Evolutionary conservation across 1,140 invertebrate species (phyloP), one percentile per base, ranked within the genome.

Genomic region (Drosophila littoralis): DNA sequence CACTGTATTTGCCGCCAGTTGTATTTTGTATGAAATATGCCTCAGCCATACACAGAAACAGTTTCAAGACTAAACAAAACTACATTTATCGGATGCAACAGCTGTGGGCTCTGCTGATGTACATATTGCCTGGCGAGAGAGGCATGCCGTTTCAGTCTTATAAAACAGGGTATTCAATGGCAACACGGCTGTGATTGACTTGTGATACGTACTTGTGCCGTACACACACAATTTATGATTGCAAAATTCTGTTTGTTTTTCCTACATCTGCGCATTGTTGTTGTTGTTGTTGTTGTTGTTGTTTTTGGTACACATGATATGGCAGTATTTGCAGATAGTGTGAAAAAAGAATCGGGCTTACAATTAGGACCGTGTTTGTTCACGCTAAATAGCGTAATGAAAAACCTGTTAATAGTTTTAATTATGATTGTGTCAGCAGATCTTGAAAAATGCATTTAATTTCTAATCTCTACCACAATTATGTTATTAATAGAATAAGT

Each of bases 101-200:
- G 22, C 22, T 28, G 22, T 4, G 5, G 22, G 22, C 4, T 28
- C 22, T 5, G 22, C 22, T 28, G 22, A 22, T 4, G 22, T 22
- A n/a, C n/a, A n/a, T n/a, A 22, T 22, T 22, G 22, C 22, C 22
- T 22, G 22, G 3, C 22, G 22, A 28, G 4, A 3, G 4, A 5
- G 4, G 5, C 22, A 0, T 28, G 22, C 22, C 22, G 22, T 28
- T 28, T 5, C 22, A 28, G 22, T 28, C 22, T 5, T 28, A 28
- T 28, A 45, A 9, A 46, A 45, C 17, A 45, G 13, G 63, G 63
- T 52, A 66, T 43, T 32, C 38, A 57, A 46, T 50, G 28, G 45
- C 43, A 15, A 58, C 36, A 50, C 5, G 9, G 9, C 17, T 57
- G 10, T 71, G 45, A 65, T 71, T 71, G 36, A 22, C 45, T 50